phyloP scores from a whole-genome alignment of 2,113 vertebrate species.

The Istiophorus platypterus region DNA sequence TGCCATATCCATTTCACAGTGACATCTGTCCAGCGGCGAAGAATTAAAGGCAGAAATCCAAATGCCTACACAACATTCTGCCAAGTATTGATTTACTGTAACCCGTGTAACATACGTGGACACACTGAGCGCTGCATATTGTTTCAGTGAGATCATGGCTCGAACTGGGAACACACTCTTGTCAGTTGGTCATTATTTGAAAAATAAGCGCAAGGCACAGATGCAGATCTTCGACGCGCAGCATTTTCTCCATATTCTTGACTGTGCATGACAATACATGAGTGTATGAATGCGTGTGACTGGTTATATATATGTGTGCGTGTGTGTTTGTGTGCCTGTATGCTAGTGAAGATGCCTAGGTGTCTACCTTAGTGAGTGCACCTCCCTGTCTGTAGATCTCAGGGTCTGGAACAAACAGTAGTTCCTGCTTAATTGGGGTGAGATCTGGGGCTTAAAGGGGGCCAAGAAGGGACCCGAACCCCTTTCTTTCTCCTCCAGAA shows the following conservation, averaged over 20 bases:
- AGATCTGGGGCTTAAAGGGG: constrained; percentile 83
- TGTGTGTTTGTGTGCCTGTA: constrained; percentile 5
- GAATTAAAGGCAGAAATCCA: constrained; percentile 69
- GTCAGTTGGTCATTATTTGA: constrained; percentile 26
- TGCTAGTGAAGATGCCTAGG: constrained; percentile 22
- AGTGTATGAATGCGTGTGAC: not conserved
- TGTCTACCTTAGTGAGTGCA: constrained; percentile 58
- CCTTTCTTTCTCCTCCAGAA: constrained; percentile 85
- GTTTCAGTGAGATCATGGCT: constrained; percentile 62
- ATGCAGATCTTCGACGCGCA: constrained; percentile 1
- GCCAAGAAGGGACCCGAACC: constrained; percentile 80
- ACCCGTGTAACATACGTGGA: constrained; percentile 66
- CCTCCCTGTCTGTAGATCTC: constrained; percentile 75
- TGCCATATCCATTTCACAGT: constrained; percentile 78
- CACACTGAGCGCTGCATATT: constrained; percentile 52
- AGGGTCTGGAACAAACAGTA: constrained; percentile 82
- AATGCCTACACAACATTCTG: constrained; percentile 73
- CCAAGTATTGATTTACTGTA: constrained; percentile 80
- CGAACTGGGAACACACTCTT: constrained; percentile 52
- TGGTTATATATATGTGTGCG: not conserved
- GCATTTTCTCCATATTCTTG: not conserved
- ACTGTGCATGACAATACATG: constrained; percentile 18
- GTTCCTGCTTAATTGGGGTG: constrained; percentile 87
- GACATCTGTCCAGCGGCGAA: constrained; percentile 77
- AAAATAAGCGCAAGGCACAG: constrained; percentile 22